phyloP scores from a whole-genome alignment of 2,797 vertebrate species.

The Amblyraja radiata region DNA sequence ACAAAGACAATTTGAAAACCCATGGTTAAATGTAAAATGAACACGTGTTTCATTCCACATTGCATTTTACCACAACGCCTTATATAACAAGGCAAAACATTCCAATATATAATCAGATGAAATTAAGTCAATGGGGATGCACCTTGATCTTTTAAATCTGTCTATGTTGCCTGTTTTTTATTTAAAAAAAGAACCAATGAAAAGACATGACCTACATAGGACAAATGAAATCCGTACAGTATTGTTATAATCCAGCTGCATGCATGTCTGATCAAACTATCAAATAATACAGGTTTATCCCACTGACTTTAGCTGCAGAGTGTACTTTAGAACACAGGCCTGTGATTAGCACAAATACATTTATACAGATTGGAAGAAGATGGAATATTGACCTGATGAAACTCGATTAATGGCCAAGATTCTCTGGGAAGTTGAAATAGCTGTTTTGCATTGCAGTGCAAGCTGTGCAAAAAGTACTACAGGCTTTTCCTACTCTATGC shows the following conservation, averaged over 20 bases:
- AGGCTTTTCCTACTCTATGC: background rate
- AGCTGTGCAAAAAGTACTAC: background rate
- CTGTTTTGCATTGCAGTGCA: background rate
- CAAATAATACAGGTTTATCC: conserved; percentile 5
- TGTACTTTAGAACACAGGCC: background rate
- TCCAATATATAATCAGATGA: conserved; percentile 37
- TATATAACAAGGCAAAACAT: conserved; percentile 30
- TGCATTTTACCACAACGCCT: background rate
- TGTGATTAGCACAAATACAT: background rate
- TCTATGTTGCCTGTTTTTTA: conserved; percentile 14
- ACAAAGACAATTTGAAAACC: conserved; percentile 21
- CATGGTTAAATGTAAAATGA: background rate
- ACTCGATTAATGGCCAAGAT: background rate
- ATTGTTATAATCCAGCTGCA: conserved; percentile 32
- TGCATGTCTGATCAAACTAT: conserved; percentile 30
- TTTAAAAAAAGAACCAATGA: conserved; percentile 14
- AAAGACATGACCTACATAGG: conserved; percentile 28
- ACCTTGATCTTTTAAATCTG: conserved; percentile 26
- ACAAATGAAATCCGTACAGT: conserved; percentile 31
- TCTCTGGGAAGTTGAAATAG: background rate
- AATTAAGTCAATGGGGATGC: background rate
- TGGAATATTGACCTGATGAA: background rate
- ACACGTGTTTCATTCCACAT: background rate
- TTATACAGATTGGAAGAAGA: background rate
- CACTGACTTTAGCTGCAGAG: conserved; percentile 9